Evolutionary conservation across 2,113 vertebrate genomes (phyloP).

Genomic region (Boleophthalmus pectinirostris): DNA sequence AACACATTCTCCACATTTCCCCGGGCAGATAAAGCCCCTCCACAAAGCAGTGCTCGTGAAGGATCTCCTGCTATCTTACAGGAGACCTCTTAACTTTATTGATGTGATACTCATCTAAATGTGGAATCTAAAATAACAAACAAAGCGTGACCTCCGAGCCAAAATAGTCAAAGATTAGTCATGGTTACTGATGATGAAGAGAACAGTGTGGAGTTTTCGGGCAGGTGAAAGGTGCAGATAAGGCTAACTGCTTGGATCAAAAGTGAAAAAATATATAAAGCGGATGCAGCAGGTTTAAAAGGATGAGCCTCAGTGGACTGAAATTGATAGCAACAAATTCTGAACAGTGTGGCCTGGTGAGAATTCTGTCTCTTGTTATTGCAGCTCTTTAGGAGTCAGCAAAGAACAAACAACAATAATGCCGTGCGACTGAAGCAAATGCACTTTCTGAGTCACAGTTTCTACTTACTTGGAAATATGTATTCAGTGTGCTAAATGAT

Average conservation of each 20-base stretch:
- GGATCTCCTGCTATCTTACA: constrained; percentile 42
- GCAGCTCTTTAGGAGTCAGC: not conserved
- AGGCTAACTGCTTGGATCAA: constrained; percentile 3
- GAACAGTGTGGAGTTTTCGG: constrained; percentile 20
- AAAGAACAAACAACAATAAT: constrained; percentile 1
- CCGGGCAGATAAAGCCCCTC: constrained; percentile 52
- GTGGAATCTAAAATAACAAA: not conserved
- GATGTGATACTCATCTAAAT: constrained; percentile 5
- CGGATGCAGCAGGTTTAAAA: not conserved
- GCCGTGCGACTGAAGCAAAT: not conserved
- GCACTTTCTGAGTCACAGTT: not conserved
- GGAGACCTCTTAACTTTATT: constrained; percentile 22
- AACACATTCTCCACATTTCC: constrained; percentile 68
- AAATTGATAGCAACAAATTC: not conserved
- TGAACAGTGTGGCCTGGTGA: not conserved
- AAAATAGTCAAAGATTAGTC: not conserved
- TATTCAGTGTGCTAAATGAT: too few species aligned
- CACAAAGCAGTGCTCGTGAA: constrained; percentile 38
- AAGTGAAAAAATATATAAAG: constrained; percentile 7
- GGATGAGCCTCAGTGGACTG: not conserved
- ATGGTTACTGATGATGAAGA: constrained; percentile 20
- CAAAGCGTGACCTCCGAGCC: not conserved
- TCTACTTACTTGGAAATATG: not conserved
- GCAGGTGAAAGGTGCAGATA: constrained; percentile 45
- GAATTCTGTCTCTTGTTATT: not conserved